These are phyloP conservation scores for Octodon degus DNA, from an alignment of 2,113 vertebrate species.

Conservation along the genomic window DNA sequence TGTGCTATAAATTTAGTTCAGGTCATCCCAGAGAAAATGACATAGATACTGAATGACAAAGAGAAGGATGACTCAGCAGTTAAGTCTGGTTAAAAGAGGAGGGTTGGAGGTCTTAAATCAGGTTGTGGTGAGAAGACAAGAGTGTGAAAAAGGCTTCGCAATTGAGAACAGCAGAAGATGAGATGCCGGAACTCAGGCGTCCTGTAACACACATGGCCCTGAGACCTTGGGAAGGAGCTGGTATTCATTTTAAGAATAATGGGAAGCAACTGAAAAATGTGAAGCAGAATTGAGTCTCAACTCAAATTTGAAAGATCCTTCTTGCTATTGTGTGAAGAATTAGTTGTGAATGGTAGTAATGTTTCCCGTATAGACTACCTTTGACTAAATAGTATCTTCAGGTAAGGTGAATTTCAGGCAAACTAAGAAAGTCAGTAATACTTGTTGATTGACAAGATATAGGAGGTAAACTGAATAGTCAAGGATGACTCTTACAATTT, in stretches of 20 bases:
- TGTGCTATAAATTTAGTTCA: not conserved
- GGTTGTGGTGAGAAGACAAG: not conserved
- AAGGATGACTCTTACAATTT: not conserved
- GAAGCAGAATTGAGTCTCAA: not conserved
- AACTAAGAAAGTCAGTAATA: not conserved
- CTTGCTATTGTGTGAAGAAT: not conserved
- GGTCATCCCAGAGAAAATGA: not conserved
- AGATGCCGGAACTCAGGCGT: not conserved
- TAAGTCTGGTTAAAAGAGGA: not conserved
- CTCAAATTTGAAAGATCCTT: not conserved
- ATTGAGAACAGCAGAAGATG: not conserved
- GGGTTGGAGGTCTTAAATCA: not conserved
- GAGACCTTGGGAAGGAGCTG: not conserved
- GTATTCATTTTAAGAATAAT: not conserved
- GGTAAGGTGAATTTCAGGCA: not conserved
- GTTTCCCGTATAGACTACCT: not conserved
- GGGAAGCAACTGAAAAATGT: not conserved
- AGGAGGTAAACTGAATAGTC: not conserved
- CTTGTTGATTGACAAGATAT: not conserved
- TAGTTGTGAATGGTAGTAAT: not conserved
- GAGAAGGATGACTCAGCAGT: not conserved
- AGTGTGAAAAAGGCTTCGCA: not conserved
- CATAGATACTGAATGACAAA: not conserved
- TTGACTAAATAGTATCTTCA: not conserved
- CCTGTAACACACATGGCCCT: not conserved